Percentiles rank a stretch among this genome's conserved stretches.
Evolutionary conservation across 2,888 invertebrate genomes (phyloP).

Genomic region (Heteromyza rotundicornis): DNA sequence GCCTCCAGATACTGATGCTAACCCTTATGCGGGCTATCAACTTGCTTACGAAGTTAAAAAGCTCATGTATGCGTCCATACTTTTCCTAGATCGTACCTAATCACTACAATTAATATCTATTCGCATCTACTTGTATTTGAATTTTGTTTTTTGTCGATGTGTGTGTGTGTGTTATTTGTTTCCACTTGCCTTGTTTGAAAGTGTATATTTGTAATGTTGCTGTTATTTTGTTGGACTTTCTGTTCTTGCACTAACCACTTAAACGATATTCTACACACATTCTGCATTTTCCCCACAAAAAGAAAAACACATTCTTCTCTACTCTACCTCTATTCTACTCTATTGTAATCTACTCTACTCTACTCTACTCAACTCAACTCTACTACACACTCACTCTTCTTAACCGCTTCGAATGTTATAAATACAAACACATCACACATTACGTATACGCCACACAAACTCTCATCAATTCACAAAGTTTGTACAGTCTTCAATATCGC

Average conservation of each 20-base stretch:
- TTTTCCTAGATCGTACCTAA: conserved; percentile 47
- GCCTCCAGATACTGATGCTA: conserved; percentile 86
- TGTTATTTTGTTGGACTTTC: neutral
- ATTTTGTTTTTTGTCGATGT: neutral
- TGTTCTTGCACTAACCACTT: no score
- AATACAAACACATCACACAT: neutral
- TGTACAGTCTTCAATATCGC: no score
- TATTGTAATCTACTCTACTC: neutral
- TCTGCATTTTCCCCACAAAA: neutral
- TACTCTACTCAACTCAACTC: neutral
- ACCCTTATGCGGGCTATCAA: conserved; percentile 97
- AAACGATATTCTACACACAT: neutral
- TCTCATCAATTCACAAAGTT: neutral
- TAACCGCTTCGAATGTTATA: neutral
- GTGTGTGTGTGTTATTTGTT: conserved; percentile 12
- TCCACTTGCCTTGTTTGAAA: conserved; percentile 2
- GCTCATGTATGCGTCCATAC: conserved; percentile 88
- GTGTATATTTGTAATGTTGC: neutral
- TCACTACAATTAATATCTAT: conserved; percentile 12
- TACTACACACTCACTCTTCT: neutral
- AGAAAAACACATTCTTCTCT: neutral
- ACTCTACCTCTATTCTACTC: no score
- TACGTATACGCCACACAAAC: neutral
- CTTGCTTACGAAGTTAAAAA: conserved; percentile 99
- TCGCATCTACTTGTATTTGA: conserved; percentile 29